phyloP scores from a whole-genome alignment of 2,888 invertebrate genomes.

The Ligdia adustata region DNA sequence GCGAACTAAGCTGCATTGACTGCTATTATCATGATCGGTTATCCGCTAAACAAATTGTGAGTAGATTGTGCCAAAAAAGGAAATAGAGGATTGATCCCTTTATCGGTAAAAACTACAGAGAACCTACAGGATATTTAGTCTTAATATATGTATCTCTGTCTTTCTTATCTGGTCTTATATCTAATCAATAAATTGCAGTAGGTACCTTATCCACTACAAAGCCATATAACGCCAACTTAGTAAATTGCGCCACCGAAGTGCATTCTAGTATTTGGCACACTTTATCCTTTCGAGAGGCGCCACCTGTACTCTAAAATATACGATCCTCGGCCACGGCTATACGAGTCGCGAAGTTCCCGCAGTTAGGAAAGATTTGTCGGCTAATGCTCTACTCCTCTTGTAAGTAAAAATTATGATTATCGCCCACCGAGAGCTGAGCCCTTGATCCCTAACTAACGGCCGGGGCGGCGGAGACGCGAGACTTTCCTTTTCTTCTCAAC shows the following conservation, averaged over 20 bases:
- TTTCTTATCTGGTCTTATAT: no score
- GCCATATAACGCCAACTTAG: slow-evolving; percentile 32
- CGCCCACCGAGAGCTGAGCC: slow-evolving; percentile 77
- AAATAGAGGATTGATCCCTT: no score
- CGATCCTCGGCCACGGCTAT: slow-evolving; percentile 48
- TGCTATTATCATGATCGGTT: no score
- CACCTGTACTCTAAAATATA: slow-evolving; percentile 65
- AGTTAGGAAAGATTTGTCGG: slow-evolving; percentile 83
- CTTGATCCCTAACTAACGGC: slow-evolving; percentile 82
- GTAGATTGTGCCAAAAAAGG: no score
- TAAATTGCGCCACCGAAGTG: slow-evolving; percentile 28
- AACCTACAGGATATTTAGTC: no score
- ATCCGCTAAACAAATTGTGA: no score
- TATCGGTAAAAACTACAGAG: no score
- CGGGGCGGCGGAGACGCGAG: slow-evolving; percentile 59
- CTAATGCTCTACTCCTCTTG: slow-evolving; percentile 78
- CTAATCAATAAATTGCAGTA: neutral
- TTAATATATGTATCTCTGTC: no score
- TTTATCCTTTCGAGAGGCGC: slow-evolving; percentile 32
- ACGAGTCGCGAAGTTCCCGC: slow-evolving; percentile 78
- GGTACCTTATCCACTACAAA: no score
- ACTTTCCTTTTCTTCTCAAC: slow-evolving; percentile 82
- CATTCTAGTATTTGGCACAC: slow-evolving; percentile 30
- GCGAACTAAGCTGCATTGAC: no score
- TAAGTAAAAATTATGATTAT: slow-evolving; percentile 85